These are phyloP conservation scores for Blennius ocellaris DNA, from an alignment of 2,113 vertebrate species.

Conservation along the genomic window DNA sequence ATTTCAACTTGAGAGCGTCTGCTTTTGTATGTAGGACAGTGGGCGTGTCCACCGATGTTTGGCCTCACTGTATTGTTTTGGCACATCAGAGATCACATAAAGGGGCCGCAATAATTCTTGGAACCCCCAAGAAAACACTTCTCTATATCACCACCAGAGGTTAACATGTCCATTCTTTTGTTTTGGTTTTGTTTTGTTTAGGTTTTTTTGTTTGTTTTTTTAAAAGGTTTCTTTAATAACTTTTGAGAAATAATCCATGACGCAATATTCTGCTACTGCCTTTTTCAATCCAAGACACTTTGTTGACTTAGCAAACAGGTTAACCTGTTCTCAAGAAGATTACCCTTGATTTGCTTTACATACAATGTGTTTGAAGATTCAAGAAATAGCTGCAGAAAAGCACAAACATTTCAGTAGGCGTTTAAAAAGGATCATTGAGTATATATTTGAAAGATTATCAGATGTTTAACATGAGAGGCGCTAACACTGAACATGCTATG, in stretches of 20 bases:
- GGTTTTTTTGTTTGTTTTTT: not conserved
- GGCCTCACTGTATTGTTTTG: too few species aligned
- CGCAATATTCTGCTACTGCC: not conserved
- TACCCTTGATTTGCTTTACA: not conserved
- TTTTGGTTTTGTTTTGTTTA: too few species aligned
- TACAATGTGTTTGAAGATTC: not conserved
- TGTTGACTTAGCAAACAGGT: not conserved
- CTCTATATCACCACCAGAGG: not conserved
- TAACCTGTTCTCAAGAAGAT: not conserved
- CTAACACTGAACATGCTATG: conserved; percentile 6
- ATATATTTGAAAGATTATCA: not conserved
- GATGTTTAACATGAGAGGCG: not conserved
- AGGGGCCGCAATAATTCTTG: too few species aligned
- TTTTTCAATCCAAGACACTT: not conserved
- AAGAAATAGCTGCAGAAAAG: not conserved
- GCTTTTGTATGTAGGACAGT: too few species aligned
- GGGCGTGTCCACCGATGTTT: too few species aligned
- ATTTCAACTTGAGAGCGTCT: too few species aligned
- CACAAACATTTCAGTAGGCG: not conserved
- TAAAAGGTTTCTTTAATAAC: not conserved
- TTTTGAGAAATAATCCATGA: not conserved
- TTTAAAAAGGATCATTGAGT: not conserved
- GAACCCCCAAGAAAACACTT: not conserved
- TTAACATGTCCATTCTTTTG: not conserved
- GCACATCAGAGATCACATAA: too few species aligned